phyloP scores from a whole-genome alignment of 2,113 vertebrate genomes.

The Cercopithecus mona region DNA sequence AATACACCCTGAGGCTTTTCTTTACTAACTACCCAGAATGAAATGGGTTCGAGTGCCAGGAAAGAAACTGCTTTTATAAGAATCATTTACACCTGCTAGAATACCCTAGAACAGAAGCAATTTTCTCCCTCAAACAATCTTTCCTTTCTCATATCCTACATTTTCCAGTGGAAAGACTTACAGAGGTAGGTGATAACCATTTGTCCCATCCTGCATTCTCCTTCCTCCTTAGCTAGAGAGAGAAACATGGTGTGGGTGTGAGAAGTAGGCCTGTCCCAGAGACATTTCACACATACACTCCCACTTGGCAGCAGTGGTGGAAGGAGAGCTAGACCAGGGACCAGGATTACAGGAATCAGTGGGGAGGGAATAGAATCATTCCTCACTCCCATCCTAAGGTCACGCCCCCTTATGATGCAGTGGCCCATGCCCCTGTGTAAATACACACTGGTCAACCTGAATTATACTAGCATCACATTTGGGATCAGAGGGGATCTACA shows the following conservation, averaged over 20 bases:
- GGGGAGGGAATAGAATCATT: not conserved
- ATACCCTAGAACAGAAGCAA: not conserved
- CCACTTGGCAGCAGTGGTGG: not conserved
- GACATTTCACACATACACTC: too few species aligned
- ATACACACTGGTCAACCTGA: not conserved
- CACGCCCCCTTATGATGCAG: not conserved
- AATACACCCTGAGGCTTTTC: slow-evolving; percentile 21
- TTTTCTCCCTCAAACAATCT: not conserved
- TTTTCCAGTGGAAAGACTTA: not conserved
- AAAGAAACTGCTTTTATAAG: slow-evolving; percentile 30
- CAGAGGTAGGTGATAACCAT: not conserved
- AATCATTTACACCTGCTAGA: slow-evolving; percentile 26
- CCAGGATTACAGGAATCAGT: not conserved
- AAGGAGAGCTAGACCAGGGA: too few species aligned
- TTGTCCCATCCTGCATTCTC: not conserved
- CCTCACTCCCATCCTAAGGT: not conserved
- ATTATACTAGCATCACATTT: not conserved
- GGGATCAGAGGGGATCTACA: not conserved
- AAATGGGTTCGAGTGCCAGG: not conserved
- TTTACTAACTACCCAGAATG: slow-evolving; percentile 36
- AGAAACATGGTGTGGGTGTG: not conserved
- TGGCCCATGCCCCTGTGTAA: not conserved
- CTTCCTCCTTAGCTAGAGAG: not conserved
- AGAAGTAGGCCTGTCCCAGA: not conserved
- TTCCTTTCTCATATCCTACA: slow-evolving; percentile 1